Evolutionary conservation across 2,888 invertebrate species (phyloP), one percentile per base, ranked within the genome.

Genomic region (Ischnura elegans): DNA sequence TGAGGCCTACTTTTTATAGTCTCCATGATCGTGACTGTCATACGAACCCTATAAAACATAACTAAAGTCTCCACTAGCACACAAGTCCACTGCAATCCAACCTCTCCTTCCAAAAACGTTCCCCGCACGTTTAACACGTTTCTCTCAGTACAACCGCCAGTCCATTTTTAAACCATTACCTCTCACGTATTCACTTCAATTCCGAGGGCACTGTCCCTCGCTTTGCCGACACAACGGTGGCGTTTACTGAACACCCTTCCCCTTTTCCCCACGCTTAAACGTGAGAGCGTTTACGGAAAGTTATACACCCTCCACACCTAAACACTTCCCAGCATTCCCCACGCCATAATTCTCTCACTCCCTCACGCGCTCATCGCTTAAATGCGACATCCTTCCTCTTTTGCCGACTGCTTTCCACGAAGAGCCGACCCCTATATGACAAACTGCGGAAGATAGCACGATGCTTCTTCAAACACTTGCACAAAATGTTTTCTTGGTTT

Each of bases 111-210:
- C 61, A 5, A 25, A 3, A n/a, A n/a, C 61, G n/a, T n/a, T 61
- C 36, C 36, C 29, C 29, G 29, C 76, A 36, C 76, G 76, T 36
- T n/a, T 25, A 36, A 76, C 76, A 36, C 36, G 76, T 76, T 36
- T 36, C 76, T 51, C 36, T 76, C 29, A 6, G 8, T 21, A 13
- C 19, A 4, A 19, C 61, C 25, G 25, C 25, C 61, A 21, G 25
- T 25, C 36, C 29, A 76, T 76, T 76, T 76, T 76, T 36, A 36
- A 76, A 76, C 29, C 76, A 76, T 76, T 76, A 13, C 36, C 76
- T 8, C 36, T 36, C 76, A 76, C 76, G 76, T 76, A 76, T 61
- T 61, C 61, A 61, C 61, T 61, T 61, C 61, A 61, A 61, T 61
- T 61, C 61, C 61, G 61, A 61, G 25, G 21, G 61, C 61, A 25